These are phyloP conservation scores for Heliocidaris erythrogramma DNA, from an alignment of 35 echinoderm and acorn worm species.

Conservation along the genomic window DNA sequence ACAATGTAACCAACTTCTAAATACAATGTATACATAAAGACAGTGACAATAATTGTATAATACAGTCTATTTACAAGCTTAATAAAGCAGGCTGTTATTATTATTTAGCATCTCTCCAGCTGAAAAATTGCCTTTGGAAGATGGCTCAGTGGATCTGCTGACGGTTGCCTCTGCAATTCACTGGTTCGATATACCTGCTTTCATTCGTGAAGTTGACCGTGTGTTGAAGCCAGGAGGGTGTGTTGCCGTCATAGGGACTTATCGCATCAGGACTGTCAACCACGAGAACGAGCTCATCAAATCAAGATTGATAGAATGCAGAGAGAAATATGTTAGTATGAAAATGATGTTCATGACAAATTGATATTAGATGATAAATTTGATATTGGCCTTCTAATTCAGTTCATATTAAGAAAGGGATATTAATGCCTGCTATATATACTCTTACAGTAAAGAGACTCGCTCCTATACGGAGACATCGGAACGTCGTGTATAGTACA, in stretches of 20 bases:
- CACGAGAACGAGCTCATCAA: background rate
- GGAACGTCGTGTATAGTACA: background rate
- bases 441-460: background rate
- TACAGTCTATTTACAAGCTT: too few relatives aligned
- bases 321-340: constrained; percentile 32
- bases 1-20: too few relatives aligned
- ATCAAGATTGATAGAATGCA: background rate
- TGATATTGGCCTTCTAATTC: background rate
- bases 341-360: background rate
- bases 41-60: too few relatives aligned
- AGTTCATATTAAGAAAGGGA: background rate
- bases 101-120: constrained; percentile 28
- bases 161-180: constrained; percentile 74
- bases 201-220: constrained; percentile 69
- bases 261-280: background rate
- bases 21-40: too few relatives aligned
- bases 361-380: background rate
- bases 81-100: too few relatives aligned
- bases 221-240: constrained; percentile 72
- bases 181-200: constrained; percentile 71
- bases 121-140: constrained; percentile 54
- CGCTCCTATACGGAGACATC: background rate
- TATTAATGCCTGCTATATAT: too few relatives aligned
- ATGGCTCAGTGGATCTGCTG: constrained; percentile 63
- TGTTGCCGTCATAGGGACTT: constrained; percentile 51